These are phyloP conservation scores for Boleophthalmus pectinirostris DNA, from an alignment of 2,113 vertebrate genomes.

Conservation along the genomic window DNA sequence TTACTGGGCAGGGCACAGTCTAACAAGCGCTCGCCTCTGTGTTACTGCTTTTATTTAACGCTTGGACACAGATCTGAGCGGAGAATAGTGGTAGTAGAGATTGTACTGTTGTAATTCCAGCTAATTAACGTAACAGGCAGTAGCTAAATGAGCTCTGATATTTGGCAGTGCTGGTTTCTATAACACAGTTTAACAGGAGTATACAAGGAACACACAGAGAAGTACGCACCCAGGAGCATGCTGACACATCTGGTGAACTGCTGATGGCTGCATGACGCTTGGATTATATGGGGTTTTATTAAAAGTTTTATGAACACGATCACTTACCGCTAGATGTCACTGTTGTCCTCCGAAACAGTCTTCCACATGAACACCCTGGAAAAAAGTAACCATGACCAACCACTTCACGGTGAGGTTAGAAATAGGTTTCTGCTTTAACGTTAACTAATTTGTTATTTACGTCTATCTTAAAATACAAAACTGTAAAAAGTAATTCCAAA, in stretches of 20 bases:
- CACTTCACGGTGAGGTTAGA: neutral
- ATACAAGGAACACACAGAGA: constrained; percentile 6
- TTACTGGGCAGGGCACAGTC: constrained; percentile 35
- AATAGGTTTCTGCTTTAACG: neutral
- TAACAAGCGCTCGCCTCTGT: constrained; percentile 35
- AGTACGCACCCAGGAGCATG: constrained; percentile 12
- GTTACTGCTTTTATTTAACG: constrained; percentile 41
- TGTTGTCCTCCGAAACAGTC: constrained; percentile 5
- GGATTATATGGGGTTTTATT: constrained; percentile 15
- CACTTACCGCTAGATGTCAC: constrained; percentile 44
- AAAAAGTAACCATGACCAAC: neutral
- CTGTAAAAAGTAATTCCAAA: no score
- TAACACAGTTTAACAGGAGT: constrained; percentile 49
- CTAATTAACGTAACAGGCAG: constrained; percentile 54
- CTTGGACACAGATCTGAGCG: constrained; percentile 64
- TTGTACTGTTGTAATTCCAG: constrained; percentile 54
- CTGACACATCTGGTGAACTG: constrained; percentile 41
- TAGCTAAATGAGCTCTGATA: constrained; percentile 52
- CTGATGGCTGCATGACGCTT: constrained; percentile 19
- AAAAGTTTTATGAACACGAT: constrained; percentile 2
- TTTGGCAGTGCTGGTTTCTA: constrained; percentile 37
- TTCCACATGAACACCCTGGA: neutral
- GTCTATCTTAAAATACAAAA: no score
- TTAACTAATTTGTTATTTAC: neutral
- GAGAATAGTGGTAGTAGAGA: constrained; percentile 19